Base-by-base conservation (phyloP, 2,888 invertebrate genomes). In the Heliconius hortense region DNA sequence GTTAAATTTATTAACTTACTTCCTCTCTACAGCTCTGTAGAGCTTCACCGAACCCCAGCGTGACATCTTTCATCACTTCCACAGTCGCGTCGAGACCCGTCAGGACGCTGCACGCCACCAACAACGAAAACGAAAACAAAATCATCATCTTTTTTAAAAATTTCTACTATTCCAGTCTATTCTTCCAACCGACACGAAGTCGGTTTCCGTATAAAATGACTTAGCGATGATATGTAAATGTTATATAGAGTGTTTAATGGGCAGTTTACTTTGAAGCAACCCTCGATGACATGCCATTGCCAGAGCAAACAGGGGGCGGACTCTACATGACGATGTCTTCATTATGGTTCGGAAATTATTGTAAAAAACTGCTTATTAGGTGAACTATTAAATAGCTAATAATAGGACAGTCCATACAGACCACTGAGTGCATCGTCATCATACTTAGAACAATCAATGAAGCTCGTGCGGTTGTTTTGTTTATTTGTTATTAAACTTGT, bases 31-130 rank as follows among this genome's bases (percentile, higher is more conserved):
- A 94, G 76, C 86, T 85, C 31, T 92, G 84, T 11, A 94, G 84
- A 67, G 93, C 94, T 81, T 93, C 86, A 2, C 94, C 94, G 78
- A 93, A 94, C 13, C 94, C 94, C 2, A 94, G 86, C 0, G 94
- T 94, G 79, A 94, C 89, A 73, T 93, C 92, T 79, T 91, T 93
- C 91, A 94, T 88, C 80, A 94, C 86, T 28, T 82, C 83, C 43
- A 86, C 84, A 76, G 84, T 85, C 3, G 84, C 86, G 26, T 74
- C 63, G 31, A 76, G 63, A 39, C 72, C 62, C 11, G 77, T 62
- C 26, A 77, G 53, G 69, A 70, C 18, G 43, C 73, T 15, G 48
- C 76, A 60, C n/a, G 77, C 76, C 26, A 81, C 67, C 78, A 77
- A 74, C 60, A 81, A 66, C 68, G 76, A 35, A 35, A 35, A 66